A percentile compares a stretch with the other conserved stretches of the same genome.
These are phyloP conservation scores for Argyrosomus japonicus DNA, from an alignment of 2,113 vertebrate species.

Conservation along the genomic window DNA sequence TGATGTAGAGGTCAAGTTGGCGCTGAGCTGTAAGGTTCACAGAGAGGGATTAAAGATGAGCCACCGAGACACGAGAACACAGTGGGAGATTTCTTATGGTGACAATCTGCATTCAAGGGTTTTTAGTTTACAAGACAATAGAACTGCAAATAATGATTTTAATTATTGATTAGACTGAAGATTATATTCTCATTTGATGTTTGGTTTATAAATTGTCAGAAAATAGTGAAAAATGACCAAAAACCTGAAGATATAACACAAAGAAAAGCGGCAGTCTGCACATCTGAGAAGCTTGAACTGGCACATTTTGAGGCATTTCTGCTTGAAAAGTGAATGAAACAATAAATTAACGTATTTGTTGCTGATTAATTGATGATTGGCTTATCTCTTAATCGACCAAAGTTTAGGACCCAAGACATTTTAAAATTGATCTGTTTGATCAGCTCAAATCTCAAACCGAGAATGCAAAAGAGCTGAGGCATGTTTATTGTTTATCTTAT, in stretches of 20 bases:
- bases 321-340: not conserved
- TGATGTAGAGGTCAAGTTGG: slow-evolving; percentile 79
- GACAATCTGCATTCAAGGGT: slow-evolving; percentile 4
- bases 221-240: not conserved
- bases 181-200: not conserved
- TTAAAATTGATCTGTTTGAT: not conserved
- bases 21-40: slow-evolving; percentile 62
- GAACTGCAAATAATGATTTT: slow-evolving; percentile 9
- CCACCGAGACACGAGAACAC: slow-evolving; percentile 23
- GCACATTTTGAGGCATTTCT: not conserved
- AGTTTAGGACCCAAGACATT: not conserved
- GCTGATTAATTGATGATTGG: not conserved
- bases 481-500: not conserved
- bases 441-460: not conserved
- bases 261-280: not conserved
- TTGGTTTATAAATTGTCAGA: not conserved
- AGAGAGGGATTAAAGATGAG: slow-evolving; percentile 66
- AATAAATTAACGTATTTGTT: not conserved
- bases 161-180: not conserved
- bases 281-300: not conserved
- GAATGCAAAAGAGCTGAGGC: not conserved
- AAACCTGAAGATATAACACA: not conserved
- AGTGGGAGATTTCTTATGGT: slow-evolving; percentile 29
- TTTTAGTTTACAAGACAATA: slow-evolving; percentile 3
- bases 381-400: not conserved